Base-by-base conservation (phyloP, 37 sponge, comb jelly and placozoan genomes). In the Spongilla lacustris region DNA sequence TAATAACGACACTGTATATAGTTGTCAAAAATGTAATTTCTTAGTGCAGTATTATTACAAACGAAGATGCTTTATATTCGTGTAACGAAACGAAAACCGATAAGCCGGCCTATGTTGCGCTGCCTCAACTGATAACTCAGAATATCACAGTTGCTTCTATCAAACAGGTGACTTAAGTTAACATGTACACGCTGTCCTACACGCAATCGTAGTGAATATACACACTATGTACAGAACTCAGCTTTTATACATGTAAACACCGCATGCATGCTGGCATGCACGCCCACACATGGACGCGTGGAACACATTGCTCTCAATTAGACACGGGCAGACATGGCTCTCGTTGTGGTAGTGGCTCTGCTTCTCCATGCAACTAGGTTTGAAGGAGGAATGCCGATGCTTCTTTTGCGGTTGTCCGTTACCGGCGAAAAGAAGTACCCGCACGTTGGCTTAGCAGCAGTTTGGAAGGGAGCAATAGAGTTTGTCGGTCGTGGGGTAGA, bases 361-460 rank as follows among this genome's bases (percentile, higher is more conserved):
- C 86, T 84, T 66, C 96, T 80, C 96, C 96, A 96, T 8, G 88
- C 77, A 12, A 90, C 83, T 75, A 93, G 70, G 74, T 96, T 82
- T 23, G 83, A 74, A 10, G 96, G 93, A 17, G 76, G 86, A 46
- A 96, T 85, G 1, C 96, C 96, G 81, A 93, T 83, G 14, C 68
- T 87, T 36, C 50, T 81, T 85, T 85, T 93, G 5, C 89, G 66
- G 67, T 96, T 79, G 83, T 93, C 93, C 4, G 94, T 93, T 10
- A 69, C 75, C 2, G 77, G 82, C 4, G 94, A 90, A 78, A 93
- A 96, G 71, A 81, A 88, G 76, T 79, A 90, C 0, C 96, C 96
- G 79, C 96, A 96, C 22, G 96, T 96, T 26, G 94, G 94, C 78
- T 96, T 96, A 50, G 77, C 38, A 14, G 27, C 31, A 0, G 96